These are phyloP conservation scores for Parauchenoglanis punctatus DNA, from an alignment of 2,797 vertebrate species.

Conservation along the genomic window DNA sequence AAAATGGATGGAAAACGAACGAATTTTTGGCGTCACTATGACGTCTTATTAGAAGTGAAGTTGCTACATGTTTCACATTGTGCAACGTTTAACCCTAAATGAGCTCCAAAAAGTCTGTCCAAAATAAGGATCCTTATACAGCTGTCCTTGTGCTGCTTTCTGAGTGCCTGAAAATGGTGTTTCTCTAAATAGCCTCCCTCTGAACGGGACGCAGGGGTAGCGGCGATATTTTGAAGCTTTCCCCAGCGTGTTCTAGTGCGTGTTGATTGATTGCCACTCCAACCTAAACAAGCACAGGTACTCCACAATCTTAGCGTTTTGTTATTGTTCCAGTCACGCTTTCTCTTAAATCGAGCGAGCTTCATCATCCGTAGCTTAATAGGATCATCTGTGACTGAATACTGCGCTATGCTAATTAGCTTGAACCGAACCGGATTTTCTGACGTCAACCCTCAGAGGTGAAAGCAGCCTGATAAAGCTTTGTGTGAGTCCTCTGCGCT, in stretches of 20 bases:
- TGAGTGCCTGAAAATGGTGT: background rate
- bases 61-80: background rate
- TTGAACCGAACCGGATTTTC: background rate
- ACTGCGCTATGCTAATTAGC: constrained; percentile 7
- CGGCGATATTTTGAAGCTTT: background rate
- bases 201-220: background rate
- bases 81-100: background rate
- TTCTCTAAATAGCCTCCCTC: background rate
- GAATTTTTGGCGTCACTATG: background rate
- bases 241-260: background rate
- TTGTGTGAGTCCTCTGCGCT: constrained; percentile 10
- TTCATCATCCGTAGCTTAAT: background rate
- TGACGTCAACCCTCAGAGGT: constrained; percentile 2
- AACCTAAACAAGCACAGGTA: background rate
- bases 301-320: background rate
- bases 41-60: background rate
- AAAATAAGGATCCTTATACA: background rate
- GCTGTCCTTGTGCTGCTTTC: background rate
- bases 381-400: constrained; percentile 10
- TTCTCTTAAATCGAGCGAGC: background rate
- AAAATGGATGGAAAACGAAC: background rate
- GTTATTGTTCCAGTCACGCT: background rate
- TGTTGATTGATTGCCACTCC: background rate
- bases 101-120: background rate
- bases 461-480: constrained; percentile 26